Base-by-base conservation (phyloP, 2,797 vertebrate species). In the Cheirogaleus major region DNA sequence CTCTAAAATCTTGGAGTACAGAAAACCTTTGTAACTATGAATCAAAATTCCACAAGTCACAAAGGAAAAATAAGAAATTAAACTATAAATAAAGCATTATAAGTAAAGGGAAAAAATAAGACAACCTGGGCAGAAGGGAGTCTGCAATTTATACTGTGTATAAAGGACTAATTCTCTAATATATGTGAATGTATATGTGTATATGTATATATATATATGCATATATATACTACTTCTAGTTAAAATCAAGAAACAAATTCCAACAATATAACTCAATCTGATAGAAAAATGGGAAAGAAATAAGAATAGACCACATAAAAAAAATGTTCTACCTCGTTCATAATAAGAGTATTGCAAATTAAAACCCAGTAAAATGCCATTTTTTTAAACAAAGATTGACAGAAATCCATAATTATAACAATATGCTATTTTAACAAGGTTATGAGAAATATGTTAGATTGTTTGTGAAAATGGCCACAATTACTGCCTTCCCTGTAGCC, bases 1-100 rank as follows among this genome's bases (percentile, higher is more conserved):
- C 1, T 9, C 30, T 85, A 70, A 92, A 97, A 86, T 87, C 41
- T 73, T 48, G 45, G 18, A 89, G 13, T 30, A 89, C 6, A 52
- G 7, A 80, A 95, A 89, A 84, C 1, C 18, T 63, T 89, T 86
- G 27, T 59, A 94, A 88, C 52, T 75, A 57, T 94, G 55, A 85
- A 70, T 96, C 8, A 93, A 89, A 94, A 75, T 65, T 86, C 48
- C 27, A 80, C 43, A 89, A 61, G 18, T 32, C 25, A 75, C 67
- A 65, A 63, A 89, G 7, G 14, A 72, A 96, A 82, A 81, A 67
- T 32, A 30, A 84, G 32, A 79, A 52, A 35, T 35, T 65, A 88
- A 35, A 30, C 14, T 84, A 75, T 67, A 57, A 97, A 78, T 81
- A 95, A 75, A 83, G 65, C 4, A 72, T 7, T 18, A 30, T 22